Evolutionary conservation across 2,888 invertebrate species (phyloP).

Genomic region (Meta bourneti): DNA sequence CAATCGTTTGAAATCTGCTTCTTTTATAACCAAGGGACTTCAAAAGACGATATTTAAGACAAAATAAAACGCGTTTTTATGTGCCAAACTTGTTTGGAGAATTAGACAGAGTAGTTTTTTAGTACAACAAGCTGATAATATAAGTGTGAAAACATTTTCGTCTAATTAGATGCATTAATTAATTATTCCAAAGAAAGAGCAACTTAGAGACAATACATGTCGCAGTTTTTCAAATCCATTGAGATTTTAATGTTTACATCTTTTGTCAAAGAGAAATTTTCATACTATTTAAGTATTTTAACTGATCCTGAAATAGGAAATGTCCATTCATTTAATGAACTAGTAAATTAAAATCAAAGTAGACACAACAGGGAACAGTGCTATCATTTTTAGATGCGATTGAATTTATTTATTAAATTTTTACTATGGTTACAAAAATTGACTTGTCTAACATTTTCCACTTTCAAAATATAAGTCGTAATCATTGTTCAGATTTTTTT

Average conservation of each 20-base stretch:
- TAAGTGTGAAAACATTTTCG: slow-evolving; percentile 1
- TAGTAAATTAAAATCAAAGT: too few relatives aligned
- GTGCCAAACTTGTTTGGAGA: background rate
- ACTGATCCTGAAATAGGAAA: too few relatives aligned
- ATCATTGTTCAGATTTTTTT: too few relatives aligned
- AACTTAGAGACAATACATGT: background rate
- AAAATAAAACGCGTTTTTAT: background rate
- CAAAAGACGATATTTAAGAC: background rate
- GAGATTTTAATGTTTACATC: background rate
- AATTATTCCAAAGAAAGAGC: background rate
- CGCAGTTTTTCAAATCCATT: background rate
- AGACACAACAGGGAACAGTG: too few relatives aligned
- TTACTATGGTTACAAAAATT: too few relatives aligned
- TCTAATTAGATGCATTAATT: background rate
- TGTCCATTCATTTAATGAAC: too few relatives aligned
- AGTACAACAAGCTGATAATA: background rate
- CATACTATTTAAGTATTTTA: too few relatives aligned
- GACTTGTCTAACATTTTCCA: too few relatives aligned
- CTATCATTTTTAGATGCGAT: too few relatives aligned
- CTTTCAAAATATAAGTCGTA: too few relatives aligned
- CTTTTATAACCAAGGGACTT: background rate
- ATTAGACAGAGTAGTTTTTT: background rate
- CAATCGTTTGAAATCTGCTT: background rate
- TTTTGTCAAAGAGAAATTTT: too few relatives aligned
- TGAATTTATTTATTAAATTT: too few relatives aligned